A percentile compares a stretch with the other conserved stretches of the same genome.
Conservation (phyloP, 92 coral and sea anemone species). For the Zoanthus gigantus region DNA sequence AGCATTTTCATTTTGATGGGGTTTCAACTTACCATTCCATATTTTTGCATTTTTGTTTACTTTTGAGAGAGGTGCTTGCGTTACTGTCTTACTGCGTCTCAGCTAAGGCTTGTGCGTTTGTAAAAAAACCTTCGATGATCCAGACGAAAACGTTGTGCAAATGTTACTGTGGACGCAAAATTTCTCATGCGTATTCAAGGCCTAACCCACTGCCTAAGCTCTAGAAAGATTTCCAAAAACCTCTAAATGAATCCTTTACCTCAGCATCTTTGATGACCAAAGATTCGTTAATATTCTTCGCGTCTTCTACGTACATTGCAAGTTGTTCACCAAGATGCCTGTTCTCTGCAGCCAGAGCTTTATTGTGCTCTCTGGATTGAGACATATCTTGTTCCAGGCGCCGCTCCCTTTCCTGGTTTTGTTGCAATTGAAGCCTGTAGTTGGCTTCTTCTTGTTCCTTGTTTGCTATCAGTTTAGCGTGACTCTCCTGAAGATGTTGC, state of each 20-base stretch:
- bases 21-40: too few relatives aligned
- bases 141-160: too few relatives aligned
- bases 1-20: too few relatives aligned
- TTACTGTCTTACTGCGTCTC: too few relatives aligned
- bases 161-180: too few relatives aligned
- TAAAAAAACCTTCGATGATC: too few relatives aligned
- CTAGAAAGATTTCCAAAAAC: background rate
- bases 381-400: slow-evolving; percentile 71
- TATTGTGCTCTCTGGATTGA: slow-evolving; percentile 74
- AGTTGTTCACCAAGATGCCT: slow-evolving; percentile 79
- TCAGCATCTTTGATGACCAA: slow-evolving; percentile 97
- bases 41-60: too few relatives aligned
- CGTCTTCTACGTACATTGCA: slow-evolving; percentile 76
- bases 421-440: slow-evolving; percentile 76
- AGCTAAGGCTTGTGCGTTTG: too few relatives aligned
- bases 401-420: slow-evolving; percentile 73
- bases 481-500: slow-evolving; percentile 91
- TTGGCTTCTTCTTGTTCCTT: slow-evolving; percentile 89
- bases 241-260: slow-evolving; percentile 52
- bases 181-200: too few relatives aligned
- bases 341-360: slow-evolving; percentile 70
- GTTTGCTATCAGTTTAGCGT: slow-evolving; percentile 82
- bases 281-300: slow-evolving; percentile 81
- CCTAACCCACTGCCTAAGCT: background rate
- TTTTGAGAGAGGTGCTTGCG: too few relatives aligned